Evolutionary conservation across 2,797 vertebrate genomes (phyloP), one percentile per base, ranked within the genome.

Genomic region (Ptychobarbus kaznakovi): DNA sequence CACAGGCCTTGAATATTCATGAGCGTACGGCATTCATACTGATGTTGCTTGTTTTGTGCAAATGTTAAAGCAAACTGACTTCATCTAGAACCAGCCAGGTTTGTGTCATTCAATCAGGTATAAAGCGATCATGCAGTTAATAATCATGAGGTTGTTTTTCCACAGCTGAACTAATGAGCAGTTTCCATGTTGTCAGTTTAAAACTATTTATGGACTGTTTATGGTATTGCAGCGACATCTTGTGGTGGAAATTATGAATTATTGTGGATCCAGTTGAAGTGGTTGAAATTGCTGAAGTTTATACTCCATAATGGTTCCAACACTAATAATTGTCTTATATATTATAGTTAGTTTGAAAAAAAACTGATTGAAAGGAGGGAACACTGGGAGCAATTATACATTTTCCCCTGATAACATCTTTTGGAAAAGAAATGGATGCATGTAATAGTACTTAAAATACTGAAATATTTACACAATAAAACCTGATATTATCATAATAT

Each of bases 1-100:
- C 77, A 63, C 61, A 49, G 77, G 58, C n/a, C 6, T 66, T 82
- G 68, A 82, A 82, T 82, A 74, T 82, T 74, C 40, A 82, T 63
- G 38, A 74, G 28, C 1, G 22, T n/a, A n/a, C 12, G 0, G 81
- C 53, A 32, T 69, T 28, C 10, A 22, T 46, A 35, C 63, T 38
- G 28, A 81, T 72, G 49, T 38, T 66, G 51, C 51, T 76, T 76
- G 49, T 76, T 56, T 76, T 56, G 73, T 3, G 20, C 28, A 38
- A 76, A 53, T 53, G 40, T 72, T 72, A 20, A 42, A 51, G 25
- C 42, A 72, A 49, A 40, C 44, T 35, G 63, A 2, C 7, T 46
- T 6, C 44, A 28, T 56, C 22, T 53, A 53, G 35, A 42, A 40
- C 3, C 70, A 44, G 2, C 0, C 32, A n/a, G 79, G 79, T 72